These are phyloP conservation scores for Eupithecia exiguata DNA, from an alignment of 2,888 invertebrate genomes.

Conservation along the genomic window DNA sequence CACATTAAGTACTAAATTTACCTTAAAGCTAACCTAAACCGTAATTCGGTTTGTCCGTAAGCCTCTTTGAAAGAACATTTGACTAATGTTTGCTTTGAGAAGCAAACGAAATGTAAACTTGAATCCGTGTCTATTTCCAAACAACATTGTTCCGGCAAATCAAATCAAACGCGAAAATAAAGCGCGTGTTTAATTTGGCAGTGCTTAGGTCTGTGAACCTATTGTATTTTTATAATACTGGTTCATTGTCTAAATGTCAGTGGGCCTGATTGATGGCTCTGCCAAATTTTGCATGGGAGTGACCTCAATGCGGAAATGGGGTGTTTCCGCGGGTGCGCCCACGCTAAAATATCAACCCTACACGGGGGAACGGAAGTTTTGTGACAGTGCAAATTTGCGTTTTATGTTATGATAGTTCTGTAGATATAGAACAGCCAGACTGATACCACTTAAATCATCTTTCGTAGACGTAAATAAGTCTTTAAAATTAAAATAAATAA, in stretches of 20 bases:
- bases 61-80: conserved; percentile 3
- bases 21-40: too few relatives aligned
- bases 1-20: too few relatives aligned
- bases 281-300: conserved; percentile 57
- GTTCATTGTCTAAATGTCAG: conserved; percentile 64
- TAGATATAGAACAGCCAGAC: too few relatives aligned
- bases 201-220: conserved; percentile 23
- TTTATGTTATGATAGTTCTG: conserved; percentile 8
- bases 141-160: conserved; percentile 23
- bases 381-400: background rate
- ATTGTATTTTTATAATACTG: conserved; percentile 43
- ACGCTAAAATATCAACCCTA: conserved; percentile 30
- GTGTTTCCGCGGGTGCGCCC: conserved; percentile 53
- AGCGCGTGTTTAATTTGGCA: conserved; percentile 32
- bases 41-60: too few relatives aligned
- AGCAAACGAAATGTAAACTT: background rate
- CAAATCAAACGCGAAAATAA: conserved; percentile 23
- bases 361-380: conserved; percentile 22
- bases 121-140: conserved; percentile 15
- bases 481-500: too few relatives aligned
- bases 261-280: conserved; percentile 63
- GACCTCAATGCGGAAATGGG: conserved; percentile 60
- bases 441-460: too few relatives aligned
- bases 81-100: conserved; percentile 4
- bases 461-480: too few relatives aligned